Conservation (phyloP, 2,113 vertebrate species). For the Marcusenius ussheri region DNA sequence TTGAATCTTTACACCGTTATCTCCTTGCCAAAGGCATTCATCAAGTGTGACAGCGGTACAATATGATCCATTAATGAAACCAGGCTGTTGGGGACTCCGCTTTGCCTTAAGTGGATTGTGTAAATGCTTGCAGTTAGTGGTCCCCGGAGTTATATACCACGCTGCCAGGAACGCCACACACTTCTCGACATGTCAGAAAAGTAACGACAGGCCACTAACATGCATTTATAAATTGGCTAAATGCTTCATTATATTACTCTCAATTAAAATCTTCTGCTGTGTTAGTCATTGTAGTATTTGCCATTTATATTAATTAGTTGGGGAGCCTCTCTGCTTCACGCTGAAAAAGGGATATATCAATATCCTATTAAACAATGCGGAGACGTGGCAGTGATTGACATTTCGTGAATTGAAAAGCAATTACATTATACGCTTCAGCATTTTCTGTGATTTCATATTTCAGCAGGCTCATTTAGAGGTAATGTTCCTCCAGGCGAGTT, state of each 20-base stretch:
- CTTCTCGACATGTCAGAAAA: background rate
- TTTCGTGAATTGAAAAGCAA: slow-evolving; percentile 56
- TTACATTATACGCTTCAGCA: slow-evolving; percentile 60
- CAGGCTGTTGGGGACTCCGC: background rate
- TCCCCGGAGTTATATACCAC: background rate
- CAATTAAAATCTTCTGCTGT: slow-evolving; percentile 68
- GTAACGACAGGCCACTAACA: slow-evolving; percentile 43
- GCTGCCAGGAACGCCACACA: background rate
- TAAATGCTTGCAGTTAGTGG: slow-evolving; percentile 2
- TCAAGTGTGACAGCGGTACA: background rate
- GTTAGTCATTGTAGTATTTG: slow-evolving; percentile 66
- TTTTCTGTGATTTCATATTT: slow-evolving; percentile 53
- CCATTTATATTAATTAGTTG: slow-evolving; percentile 69
- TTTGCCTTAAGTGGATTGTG: background rate
- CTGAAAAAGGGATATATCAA: slow-evolving; percentile 65
- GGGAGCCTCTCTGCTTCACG: slow-evolving; percentile 50
- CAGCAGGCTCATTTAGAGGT: slow-evolving; percentile 17
- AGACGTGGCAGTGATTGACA: slow-evolving; percentile 64
- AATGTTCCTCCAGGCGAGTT: background rate
- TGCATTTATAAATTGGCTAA: slow-evolving; percentile 58
- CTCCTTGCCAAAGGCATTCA: slow-evolving; percentile 6
- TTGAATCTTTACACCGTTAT: slow-evolving; percentile 4
- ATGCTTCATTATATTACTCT: slow-evolving; percentile 66
- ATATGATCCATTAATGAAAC: background rate
- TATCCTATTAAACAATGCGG: slow-evolving; percentile 65